These are phyloP conservation scores for Steatocranus sp. DNA, from an alignment of 2,797 vertebrate genomes.

Conservation along the genomic window DNA sequence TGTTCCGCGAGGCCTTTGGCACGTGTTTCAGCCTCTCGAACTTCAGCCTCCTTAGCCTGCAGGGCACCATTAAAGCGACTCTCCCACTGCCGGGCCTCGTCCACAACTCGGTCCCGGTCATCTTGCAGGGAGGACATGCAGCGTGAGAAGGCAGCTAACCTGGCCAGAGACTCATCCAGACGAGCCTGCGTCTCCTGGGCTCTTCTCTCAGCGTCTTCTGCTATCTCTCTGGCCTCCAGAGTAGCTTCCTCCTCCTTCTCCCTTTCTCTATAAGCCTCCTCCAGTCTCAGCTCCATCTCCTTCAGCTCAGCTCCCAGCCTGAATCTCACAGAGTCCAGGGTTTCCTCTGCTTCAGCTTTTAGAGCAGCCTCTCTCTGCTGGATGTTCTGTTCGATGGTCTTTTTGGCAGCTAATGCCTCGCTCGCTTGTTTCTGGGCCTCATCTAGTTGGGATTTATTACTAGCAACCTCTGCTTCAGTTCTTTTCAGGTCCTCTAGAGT, in stretches of 20 bases:
- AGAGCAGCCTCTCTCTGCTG: constrained; percentile 71
- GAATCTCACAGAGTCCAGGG: constrained; percentile 82
- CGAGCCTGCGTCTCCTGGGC: constrained; percentile 79
- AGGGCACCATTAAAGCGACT: constrained; percentile 84
- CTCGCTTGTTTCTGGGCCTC: constrained; percentile 80
- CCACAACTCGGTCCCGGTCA: constrained; percentile 91
- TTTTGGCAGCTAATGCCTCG: constrained; percentile 76
- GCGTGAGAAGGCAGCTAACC: constrained; percentile 89
- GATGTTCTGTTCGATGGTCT: constrained; percentile 59
- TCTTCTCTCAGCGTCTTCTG: constrained; percentile 76
- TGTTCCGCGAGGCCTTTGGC: constrained; percentile 79
- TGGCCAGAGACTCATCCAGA: constrained; percentile 86
- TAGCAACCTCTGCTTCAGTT: constrained; percentile 75
- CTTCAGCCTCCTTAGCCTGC: constrained; percentile 88
- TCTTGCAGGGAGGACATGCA: constrained; percentile 98
- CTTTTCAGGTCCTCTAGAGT: constrained; percentile 71
- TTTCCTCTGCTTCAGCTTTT: constrained; percentile 81
- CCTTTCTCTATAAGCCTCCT: constrained; percentile 77
- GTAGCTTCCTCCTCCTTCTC: constrained; percentile 74
- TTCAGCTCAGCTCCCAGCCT: constrained; percentile 84
- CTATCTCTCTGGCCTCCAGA: constrained; percentile 66
- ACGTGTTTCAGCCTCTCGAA: constrained; percentile 78
- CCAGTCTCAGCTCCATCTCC: constrained; percentile 84
- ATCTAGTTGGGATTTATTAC: constrained; percentile 76
- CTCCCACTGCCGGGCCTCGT: constrained; percentile 92